Conservation (phyloP, 2,113 vertebrate genomes). For the Ctenodactylus gundi region DNA sequence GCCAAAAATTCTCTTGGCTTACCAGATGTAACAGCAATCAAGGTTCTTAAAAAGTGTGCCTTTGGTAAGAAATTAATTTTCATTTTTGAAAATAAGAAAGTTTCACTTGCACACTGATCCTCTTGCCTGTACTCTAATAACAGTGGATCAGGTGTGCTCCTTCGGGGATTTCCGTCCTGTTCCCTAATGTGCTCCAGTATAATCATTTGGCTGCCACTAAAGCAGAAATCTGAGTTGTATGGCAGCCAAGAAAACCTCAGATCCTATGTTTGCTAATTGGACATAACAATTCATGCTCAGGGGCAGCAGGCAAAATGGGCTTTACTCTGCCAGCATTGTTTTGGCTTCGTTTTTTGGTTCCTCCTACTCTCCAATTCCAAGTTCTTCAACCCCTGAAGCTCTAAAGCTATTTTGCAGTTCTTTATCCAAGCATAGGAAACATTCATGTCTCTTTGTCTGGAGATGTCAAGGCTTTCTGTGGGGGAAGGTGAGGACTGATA, state of each 20-base stretch:
- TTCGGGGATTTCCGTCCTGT: constrained; percentile 27
- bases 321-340: constrained; percentile 33
- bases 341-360: background rate
- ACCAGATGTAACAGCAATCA: background rate
- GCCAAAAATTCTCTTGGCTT: background rate
- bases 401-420: constrained; percentile 6
- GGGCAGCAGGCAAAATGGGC: background rate
- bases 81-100: constrained; percentile 25
- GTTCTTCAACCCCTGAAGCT: background rate
- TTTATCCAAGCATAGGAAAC: background rate
- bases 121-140: background rate
- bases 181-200: constrained; percentile 32
- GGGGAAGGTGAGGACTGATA: background rate
- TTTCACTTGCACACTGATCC: background rate
- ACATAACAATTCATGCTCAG: constrained; percentile 50
- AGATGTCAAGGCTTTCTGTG: background rate
- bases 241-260: constrained; percentile 66
- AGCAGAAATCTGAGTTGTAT: constrained; percentile 21
- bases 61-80: constrained; percentile 25
- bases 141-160: background rate
- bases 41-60: background rate
- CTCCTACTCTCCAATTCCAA: background rate
- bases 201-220: constrained; percentile 56
- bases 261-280: constrained; percentile 68
- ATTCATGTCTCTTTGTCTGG: background rate